Conservation (phyloP, 2,113 vertebrate species). For the Hydropotes inermis region DNA sequence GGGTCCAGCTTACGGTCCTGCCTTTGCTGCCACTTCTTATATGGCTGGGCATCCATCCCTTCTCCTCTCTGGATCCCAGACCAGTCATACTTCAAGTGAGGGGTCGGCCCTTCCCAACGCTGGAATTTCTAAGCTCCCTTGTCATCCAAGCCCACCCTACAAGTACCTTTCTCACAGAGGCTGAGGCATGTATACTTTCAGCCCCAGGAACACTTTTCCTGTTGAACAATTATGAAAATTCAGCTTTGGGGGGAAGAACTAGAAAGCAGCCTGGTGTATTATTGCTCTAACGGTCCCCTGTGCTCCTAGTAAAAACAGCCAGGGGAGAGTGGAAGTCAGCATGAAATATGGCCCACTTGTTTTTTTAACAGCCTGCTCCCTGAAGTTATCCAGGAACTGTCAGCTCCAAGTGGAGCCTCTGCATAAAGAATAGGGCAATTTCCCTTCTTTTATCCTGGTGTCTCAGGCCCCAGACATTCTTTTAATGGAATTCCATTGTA, state of each 20-base stretch:
- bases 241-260: neutral
- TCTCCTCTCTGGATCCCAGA: neutral
- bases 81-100: neutral
- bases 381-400: slow-evolving; percentile 38
- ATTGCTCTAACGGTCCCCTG: neutral
- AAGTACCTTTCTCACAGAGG: neutral
- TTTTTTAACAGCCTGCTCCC: slow-evolving; percentile 55
- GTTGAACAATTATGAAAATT: slow-evolving; percentile 64
- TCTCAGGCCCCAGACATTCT: slow-evolving; percentile 38
- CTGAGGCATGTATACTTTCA: slow-evolving; percentile 7
- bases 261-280: neutral
- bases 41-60: neutral
- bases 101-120: neutral
- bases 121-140: neutral
- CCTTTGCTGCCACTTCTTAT: neutral
- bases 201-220: slow-evolving; percentile 33
- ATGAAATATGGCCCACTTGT: slow-evolving; percentile 52
- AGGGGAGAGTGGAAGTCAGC: slow-evolving; percentile 3
- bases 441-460: slow-evolving; percentile 48
- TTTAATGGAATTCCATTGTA: slow-evolving; percentile 62
- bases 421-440: slow-evolving; percentile 56
- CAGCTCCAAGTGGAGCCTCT: neutral
- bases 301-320: slow-evolving; percentile 49
- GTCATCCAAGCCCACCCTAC: neutral
- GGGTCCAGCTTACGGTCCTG: neutral